Evolutionary conservation across 2,888 invertebrate species (phyloP).

Genomic region (Dendrolimus pini): DNA sequence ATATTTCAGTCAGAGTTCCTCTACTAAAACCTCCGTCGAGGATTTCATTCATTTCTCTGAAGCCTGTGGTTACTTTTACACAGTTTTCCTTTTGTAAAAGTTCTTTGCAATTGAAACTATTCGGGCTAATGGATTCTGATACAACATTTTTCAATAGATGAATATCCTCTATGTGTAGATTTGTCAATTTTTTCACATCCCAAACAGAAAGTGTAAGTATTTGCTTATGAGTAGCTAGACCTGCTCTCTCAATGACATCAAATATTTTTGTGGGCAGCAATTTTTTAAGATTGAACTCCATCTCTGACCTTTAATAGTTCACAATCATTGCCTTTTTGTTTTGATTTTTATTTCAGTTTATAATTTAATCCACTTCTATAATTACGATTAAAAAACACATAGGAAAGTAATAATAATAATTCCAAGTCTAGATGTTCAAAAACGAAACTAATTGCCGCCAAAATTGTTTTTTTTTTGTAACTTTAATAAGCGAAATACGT

Average conservation of each 20-base stretch:
- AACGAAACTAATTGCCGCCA: no score
- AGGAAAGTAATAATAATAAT: no score
- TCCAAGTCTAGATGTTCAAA: no score
- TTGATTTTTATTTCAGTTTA: no score
- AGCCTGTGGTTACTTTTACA: slow-evolving; percentile 69
- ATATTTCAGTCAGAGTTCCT: slow-evolving; percentile 85
- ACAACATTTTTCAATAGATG: slow-evolving; percentile 40
- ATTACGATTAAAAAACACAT: no score
- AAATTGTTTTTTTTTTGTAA: no score
- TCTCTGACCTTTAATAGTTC: slow-evolving; percentile 1
- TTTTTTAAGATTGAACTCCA: slow-evolving; percentile 14
- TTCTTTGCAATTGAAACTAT: slow-evolving; percentile 27
- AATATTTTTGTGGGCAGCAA: slow-evolving; percentile 41
- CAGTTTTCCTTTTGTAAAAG: slow-evolving; percentile 22
- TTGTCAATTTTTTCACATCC: slow-evolving; percentile 55
- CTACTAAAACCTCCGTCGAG: slow-evolving; percentile 81
- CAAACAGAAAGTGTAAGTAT: slow-evolving; percentile 43
- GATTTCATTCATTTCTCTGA: slow-evolving; percentile 74
- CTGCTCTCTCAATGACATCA: slow-evolving; percentile 44
- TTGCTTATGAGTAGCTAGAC: slow-evolving; percentile 45
- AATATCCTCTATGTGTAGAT: slow-evolving; percentile 45
- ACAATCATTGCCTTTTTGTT: neutral
- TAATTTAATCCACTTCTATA: no score
- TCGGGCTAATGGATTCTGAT: slow-evolving; percentile 30
- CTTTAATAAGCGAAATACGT: no score